phyloP scores from a whole-genome alignment of 2,113 vertebrate genomes.

The Callopanchax toddi region DNA sequence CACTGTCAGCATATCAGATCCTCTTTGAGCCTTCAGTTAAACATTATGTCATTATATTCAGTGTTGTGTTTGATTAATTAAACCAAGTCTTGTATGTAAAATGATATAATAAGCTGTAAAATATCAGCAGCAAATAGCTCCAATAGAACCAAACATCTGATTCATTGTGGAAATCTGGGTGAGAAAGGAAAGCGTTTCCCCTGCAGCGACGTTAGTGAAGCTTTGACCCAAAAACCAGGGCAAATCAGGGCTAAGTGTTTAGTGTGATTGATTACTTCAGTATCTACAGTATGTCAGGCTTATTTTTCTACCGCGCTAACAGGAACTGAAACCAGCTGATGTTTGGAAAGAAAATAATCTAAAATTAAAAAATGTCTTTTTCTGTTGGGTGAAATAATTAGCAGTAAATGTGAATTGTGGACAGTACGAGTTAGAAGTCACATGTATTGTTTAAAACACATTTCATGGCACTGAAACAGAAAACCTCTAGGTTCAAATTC shows the following conservation, averaged over 20 bases:
- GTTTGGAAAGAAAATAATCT: not conserved
- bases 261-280: conserved; percentile 16
- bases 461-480: not conserved
- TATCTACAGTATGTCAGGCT: conserved; percentile 3
- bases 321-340: conserved; percentile 13
- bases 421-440: not conserved
- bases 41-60: too few species aligned
- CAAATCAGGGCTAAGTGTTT: conserved; percentile 1
- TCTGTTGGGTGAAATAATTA: not conserved
- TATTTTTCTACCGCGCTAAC: not conserved
- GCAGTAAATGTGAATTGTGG: not conserved
- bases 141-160: too few species aligned
- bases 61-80: too few species aligned
- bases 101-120: too few species aligned
- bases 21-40: too few species aligned
- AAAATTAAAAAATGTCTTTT: not conserved
- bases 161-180: not conserved
- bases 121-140: too few species aligned
- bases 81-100: too few species aligned
- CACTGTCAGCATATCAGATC: too few species aligned
- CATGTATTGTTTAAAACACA: not conserved
- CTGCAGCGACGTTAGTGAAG: not conserved
- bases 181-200: not conserved
- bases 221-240: conserved; percentile 5
- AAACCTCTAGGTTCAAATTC: not conserved